Conservation (phyloP, 1,140 invertebrate genomes). For the Bombus consobrinus region DNA sequence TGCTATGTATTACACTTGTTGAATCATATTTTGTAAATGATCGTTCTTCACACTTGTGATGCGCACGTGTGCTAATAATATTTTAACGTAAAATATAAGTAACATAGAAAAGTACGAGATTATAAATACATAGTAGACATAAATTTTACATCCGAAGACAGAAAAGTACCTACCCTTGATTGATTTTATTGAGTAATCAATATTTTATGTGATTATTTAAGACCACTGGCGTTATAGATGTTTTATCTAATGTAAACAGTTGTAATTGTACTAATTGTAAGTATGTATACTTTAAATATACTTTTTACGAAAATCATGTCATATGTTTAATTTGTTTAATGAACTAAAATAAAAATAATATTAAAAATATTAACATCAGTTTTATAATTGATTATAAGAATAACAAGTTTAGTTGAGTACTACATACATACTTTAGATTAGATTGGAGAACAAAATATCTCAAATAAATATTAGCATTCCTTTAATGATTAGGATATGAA, state of each 20-base stretch:
- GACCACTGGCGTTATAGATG: background rate
- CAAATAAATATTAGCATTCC: background rate
- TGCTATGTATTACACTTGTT: background rate
- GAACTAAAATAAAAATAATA: background rate
- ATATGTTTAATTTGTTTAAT: background rate
- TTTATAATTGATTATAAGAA: background rate
- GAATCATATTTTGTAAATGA: conserved; percentile 22
- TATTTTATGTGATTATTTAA: conserved; percentile 1
- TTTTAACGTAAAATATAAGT: conserved; percentile 1
- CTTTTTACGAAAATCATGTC: conserved; percentile 27
- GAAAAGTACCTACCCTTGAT: background rate
- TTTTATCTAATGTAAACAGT: conserved; percentile 12
- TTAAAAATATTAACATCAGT: background rate
- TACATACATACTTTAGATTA: too few species aligned
- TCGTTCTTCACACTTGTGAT: conserved; percentile 10
- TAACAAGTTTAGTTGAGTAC: too few species aligned
- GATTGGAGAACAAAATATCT: background rate
- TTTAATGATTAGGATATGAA: background rate
- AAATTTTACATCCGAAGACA: background rate
- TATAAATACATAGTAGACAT: background rate
- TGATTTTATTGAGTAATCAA: background rate
- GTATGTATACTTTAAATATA: conserved; percentile 38
- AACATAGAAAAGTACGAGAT: background rate
- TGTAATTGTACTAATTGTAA: background rate
- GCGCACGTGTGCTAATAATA: conserved; percentile 3